phyloP scores from a whole-genome alignment of 2,113 vertebrate species.

The Aepyceros melampus region DNA sequence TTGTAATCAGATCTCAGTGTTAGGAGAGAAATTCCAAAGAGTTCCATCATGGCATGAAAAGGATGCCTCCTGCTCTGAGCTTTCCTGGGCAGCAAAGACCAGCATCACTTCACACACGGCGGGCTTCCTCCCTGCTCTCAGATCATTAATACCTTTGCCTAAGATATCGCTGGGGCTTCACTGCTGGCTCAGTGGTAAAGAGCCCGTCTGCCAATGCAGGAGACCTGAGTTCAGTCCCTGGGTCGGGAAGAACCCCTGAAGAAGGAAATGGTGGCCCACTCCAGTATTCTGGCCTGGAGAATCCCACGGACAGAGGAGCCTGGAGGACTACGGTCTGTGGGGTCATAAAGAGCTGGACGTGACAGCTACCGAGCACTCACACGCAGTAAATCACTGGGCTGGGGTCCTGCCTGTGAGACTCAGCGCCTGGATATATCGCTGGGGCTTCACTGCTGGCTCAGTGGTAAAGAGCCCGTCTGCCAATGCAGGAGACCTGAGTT shows the following conservation, averaged over 20 bases:
- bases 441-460: too few species aligned
- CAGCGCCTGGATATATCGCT: too few species aligned
- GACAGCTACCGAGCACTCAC: too few species aligned
- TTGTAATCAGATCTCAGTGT: background rate
- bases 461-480: too few species aligned
- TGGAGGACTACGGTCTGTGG: too few species aligned
- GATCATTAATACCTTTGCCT: background rate
- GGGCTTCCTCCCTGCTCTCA: background rate
- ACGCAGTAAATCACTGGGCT: too few species aligned
- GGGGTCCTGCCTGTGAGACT: too few species aligned
- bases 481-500: too few species aligned
- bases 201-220: background rate
- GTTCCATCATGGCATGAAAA: background rate
- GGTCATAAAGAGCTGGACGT: too few species aligned
- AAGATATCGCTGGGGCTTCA: background rate
- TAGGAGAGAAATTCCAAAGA: background rate
- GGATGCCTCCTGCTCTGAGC: background rate
- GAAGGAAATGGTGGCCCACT: background rate
- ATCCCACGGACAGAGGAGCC: background rate
- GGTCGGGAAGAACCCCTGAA: background rate
- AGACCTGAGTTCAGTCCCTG: background rate
- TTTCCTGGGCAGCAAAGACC: background rate
- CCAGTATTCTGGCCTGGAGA: background rate
- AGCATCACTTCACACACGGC: background rate
- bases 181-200: background rate